phyloP scores from a whole-genome alignment of 2,888 invertebrate genomes.

The Andrena chrysosceles region DNA sequence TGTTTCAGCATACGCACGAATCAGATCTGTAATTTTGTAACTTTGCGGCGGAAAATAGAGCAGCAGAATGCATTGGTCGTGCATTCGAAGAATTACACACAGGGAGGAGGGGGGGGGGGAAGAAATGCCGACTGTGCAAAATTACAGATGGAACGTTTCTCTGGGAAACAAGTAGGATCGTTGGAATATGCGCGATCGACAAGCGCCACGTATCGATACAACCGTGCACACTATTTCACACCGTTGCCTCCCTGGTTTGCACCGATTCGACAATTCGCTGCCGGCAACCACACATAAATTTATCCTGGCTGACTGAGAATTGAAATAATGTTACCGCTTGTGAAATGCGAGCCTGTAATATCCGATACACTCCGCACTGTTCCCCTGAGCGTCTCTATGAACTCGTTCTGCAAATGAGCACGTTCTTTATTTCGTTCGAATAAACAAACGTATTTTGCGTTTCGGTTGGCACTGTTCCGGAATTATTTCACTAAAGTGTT shows the following conservation, averaged over 20 bases:
- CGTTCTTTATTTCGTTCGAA: background rate
- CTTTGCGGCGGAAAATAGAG: conserved; percentile 8
- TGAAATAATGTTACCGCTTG: conserved; percentile 75
- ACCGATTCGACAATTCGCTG: conserved; percentile 38
- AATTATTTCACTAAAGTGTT: background rate
- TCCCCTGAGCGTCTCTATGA: conserved; percentile 2
- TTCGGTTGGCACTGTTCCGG: background rate
- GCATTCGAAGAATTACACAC: conserved; percentile 10
- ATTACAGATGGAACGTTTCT: conserved; percentile 31
- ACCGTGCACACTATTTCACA: conserved; percentile 31
- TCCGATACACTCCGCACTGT: conserved; percentile 33
- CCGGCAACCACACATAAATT: conserved; percentile 65
- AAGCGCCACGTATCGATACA: conserved; percentile 26
- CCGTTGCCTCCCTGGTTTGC: conserved; percentile 8
- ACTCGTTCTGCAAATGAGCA: background rate
- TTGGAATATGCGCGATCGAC: conserved; percentile 46
- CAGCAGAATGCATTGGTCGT: background rate
- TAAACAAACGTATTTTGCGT: background rate
- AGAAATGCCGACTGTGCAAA: conserved; percentile 10
- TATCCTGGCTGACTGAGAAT: conserved; percentile 61
- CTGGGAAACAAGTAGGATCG: conserved; percentile 53
- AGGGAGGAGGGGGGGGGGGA: background rate
- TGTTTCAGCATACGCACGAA: conserved; percentile 1
- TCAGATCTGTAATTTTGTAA: conserved; percentile 15
- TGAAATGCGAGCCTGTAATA: conserved; percentile 64